Base-by-base conservation (phyloP, 2,888 invertebrate species). In the Dasypolia templi region DNA sequence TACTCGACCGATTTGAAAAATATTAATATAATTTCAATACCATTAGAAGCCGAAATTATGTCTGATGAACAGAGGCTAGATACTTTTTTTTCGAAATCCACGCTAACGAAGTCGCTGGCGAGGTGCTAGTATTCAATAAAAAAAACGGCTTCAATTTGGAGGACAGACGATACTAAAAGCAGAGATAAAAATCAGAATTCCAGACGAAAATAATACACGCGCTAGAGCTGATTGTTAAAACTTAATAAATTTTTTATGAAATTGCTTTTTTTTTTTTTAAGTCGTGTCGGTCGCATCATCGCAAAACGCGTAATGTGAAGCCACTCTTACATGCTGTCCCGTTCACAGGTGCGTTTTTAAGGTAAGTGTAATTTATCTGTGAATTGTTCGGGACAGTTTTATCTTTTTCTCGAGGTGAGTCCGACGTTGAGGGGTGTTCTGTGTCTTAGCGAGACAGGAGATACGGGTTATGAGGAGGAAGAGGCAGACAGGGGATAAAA, bases 291-390 rank as follows among this genome's bases (percentile, higher is more conserved):
- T 49, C 49, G n/a, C 19, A 19, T 35, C n/a, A n/a, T 35, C 6
- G 32, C 19, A 35, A 64, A 46, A 26, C 55, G 58, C 29, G 55
- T 32, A 69, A 56, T 86, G 79, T 84, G 66, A 26, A 82, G 42
- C 49, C 46, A 35, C 71, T 79, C 71, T 86, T 88, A 88, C 66
- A 77, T 83, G 82, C 51, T 56, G 85, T 89, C 87, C 87, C 87
- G 83, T 83, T 88, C 89, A 73, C 88, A 91, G 88, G 88, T 90
- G 89, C 91, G 92, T 93, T 93, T 93, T 93, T 93, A 90, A 92
- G 91, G 91, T 89, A 81, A 89, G 87, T 89, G 92, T 94, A 92
- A 94, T 93, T 93, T 93, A 93, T 93, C 91, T 92, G 91, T 92
- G 93, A 92, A 92, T 93, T 92, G 92, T 90, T 89, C 86, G 88